phyloP scores from a whole-genome alignment of 2,797 vertebrate genomes.

The Atherinosoma microstoma region DNA sequence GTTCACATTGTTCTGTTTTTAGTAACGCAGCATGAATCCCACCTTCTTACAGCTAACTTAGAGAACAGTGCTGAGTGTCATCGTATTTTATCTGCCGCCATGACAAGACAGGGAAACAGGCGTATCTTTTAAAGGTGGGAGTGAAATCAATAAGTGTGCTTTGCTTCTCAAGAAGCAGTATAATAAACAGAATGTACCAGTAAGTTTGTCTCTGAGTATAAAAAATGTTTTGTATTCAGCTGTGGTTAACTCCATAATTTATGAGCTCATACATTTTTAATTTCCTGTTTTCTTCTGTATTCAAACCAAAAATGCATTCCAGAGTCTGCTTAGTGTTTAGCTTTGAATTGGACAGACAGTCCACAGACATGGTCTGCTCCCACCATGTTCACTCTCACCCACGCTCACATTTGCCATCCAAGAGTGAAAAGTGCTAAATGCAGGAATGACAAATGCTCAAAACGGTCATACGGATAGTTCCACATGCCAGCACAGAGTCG shows the following conservation, averaged over 20 bases:
- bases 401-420: slow-evolving; percentile 59
- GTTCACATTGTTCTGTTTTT: slow-evolving; percentile 66
- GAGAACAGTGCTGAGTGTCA: slow-evolving; percentile 26
- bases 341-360: slow-evolving; percentile 42
- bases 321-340: slow-evolving; percentile 23
- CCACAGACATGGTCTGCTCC: slow-evolving; percentile 45
- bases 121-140: slow-evolving; percentile 27
- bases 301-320: neutral
- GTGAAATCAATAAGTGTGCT: slow-evolving; percentile 36
- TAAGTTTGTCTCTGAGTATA: neutral
- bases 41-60: slow-evolving; percentile 35
- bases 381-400: slow-evolving; percentile 54
- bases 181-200: slow-evolving; percentile 18
- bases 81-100: slow-evolving; percentile 27
- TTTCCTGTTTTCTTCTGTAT: neutral
- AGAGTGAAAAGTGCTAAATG: slow-evolving; percentile 53
- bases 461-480: slow-evolving; percentile 26
- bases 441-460: slow-evolving; percentile 41
- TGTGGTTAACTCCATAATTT: slow-evolving; percentile 9
- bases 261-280: slow-evolving; percentile 13
- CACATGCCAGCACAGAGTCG: slow-evolving; percentile 7
- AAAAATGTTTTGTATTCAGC: slow-evolving; percentile 16
- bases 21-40: slow-evolving; percentile 37
- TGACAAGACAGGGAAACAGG: slow-evolving; percentile 18
- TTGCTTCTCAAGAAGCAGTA: slow-evolving; percentile 19